Evolutionary conservation across 2,797 vertebrate species (phyloP), one percentile per base, ranked within the genome.

Genomic region (Harpagifer antarcticus): DNA sequence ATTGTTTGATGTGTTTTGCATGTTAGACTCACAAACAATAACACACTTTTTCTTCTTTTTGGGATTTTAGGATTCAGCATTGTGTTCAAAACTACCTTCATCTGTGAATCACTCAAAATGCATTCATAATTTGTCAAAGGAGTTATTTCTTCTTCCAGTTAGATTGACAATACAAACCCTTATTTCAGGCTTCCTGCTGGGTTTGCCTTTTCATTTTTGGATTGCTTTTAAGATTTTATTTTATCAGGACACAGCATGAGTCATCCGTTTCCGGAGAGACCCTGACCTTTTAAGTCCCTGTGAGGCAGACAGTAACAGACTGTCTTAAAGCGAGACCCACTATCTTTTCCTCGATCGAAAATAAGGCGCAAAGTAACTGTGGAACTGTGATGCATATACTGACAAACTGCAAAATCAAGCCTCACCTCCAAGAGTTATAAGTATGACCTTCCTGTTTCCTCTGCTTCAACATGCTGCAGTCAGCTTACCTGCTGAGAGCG

Each of bases 201-300:
- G 68, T 44, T 47, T 20, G 2, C 16, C 45, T 67, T 82, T 76
- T 84, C 27, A 64, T 78, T 79, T 66, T 11, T 69, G 37, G 48
- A 58, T 71, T 78, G 61, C 70, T 71, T 82, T 76, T 71, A 68
- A 73, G 47, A 63, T 57, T 48, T 65, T 33, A 62, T 70, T 71
- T 56, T 68, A 75, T 79, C 74, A 23, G 48, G 54, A 31, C 64
- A n/a, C 50, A 53, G 72, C 70, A 68, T 72, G 74, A 81, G 77
- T 86, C 63, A 75, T 69, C 50, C 10, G 23, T 75, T 66, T 50
- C 45, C 52, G 20, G 44, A 72, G 73, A 70, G 64, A 59, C 44
- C 23, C 64, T 82, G 70, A 82, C 79, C 72, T 84, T 82, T 88
- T 68, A 73, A 73, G 61, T 74, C 64, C 17, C 52, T 44, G 20